Conservation (phyloP, 2,113 vertebrate species). For the Scomber colias region DNA sequence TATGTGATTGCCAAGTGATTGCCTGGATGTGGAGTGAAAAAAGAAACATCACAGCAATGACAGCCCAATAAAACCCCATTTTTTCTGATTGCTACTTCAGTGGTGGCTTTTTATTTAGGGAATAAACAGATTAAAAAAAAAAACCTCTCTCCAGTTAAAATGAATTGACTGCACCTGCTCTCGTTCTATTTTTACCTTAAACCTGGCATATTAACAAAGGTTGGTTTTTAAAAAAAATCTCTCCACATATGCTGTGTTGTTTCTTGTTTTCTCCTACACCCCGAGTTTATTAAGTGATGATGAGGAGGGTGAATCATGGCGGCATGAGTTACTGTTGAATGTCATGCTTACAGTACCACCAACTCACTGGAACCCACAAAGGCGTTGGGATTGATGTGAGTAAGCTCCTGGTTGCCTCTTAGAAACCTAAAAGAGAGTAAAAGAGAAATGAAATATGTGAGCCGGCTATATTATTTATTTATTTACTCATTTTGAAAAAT, state of each 20-base stretch:
- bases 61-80: not conserved
- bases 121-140: conserved; percentile 7
- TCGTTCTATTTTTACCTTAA: conserved; percentile 42
- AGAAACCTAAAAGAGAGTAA: conserved; percentile 84
- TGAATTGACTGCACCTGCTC: not conserved
- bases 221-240: not conserved
- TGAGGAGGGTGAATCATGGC: conserved; percentile 53
- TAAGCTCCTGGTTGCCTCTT: conserved; percentile 90
- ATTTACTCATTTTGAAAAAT: not conserved
- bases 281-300: conserved; percentile 41
- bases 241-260: conserved; percentile 19
- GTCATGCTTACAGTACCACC: conserved; percentile 91
- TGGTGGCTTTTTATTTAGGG: conserved; percentile 14
- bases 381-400: conserved; percentile 88
- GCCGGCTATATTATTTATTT: not conserved
- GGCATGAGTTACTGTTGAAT: conserved; percentile 61
- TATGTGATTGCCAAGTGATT: conserved; percentile 37
- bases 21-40: not conserved
- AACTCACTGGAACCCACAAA: conserved; percentile 93
- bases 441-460: conserved; percentile 10
- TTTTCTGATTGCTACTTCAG: conserved; percentile 43
- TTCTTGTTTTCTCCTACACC: conserved; percentile 35
- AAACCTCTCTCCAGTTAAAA: not conserved
- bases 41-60: not conserved
- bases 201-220: conserved; percentile 19